These are phyloP conservation scores for Eidolon helvum DNA, from an alignment of 2,113 vertebrate genomes.

Conservation along the genomic window DNA sequence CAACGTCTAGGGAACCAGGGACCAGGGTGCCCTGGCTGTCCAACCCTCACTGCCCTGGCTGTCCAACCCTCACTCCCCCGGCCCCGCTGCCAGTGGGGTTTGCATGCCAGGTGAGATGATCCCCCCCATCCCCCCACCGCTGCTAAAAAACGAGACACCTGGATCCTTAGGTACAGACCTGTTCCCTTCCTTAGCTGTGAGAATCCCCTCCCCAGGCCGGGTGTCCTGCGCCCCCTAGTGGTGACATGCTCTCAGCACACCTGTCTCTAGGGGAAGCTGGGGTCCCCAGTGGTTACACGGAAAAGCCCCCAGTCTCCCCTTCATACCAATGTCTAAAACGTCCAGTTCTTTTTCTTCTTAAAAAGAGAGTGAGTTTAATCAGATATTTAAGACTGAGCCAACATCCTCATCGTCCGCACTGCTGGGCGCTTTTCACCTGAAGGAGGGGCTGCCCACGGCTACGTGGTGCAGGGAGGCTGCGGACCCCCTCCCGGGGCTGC, in stretches of 20 bases:
- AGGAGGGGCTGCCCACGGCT: neutral
- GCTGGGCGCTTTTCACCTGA: neutral
- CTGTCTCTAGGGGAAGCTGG: neutral
- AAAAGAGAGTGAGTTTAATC: neutral
- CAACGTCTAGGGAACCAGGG: rapidly evolving
- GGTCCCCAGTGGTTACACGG: neutral
- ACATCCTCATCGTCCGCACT: rapidly evolving
- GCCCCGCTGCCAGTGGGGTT: no score
- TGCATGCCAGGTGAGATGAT: neutral
- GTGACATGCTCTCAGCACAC: neutral
- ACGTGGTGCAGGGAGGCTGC: neutral
- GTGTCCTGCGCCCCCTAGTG: slow-evolving; percentile 27
- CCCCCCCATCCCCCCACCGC: neutral
- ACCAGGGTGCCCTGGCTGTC: neutral
- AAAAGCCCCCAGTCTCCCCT: no score
- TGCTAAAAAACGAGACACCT: neutral
- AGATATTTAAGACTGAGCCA: neutral
- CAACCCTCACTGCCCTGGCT: no score
- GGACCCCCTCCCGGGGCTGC: no score
- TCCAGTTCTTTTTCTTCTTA: neutral
- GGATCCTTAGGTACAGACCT: neutral
- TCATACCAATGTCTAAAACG: neutral
- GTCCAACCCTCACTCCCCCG: neutral
- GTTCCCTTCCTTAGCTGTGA: no score
- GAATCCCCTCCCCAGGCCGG: neutral